Percentiles rank a stretch among this genome's conserved stretches.
Evolutionary conservation across 2,113 vertebrate species (phyloP).

Genomic region (Rhizomys pruinosus): DNA sequence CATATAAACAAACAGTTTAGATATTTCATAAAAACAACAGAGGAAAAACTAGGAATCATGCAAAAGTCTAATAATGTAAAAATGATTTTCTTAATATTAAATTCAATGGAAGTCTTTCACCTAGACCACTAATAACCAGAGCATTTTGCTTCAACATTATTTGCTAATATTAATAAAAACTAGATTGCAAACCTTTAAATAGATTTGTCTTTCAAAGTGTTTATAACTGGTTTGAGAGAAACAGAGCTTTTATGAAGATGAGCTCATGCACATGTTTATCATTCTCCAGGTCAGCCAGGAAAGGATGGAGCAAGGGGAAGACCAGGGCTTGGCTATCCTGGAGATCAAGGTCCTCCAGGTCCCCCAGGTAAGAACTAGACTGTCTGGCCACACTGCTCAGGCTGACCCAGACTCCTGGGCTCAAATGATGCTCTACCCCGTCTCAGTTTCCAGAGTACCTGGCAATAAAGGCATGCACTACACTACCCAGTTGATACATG

Average conservation of each 20-base stretch:
- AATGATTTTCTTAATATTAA: constrained; percentile 40
- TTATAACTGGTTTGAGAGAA: constrained; percentile 36
- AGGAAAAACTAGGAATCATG: neutral
- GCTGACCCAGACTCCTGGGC: too few relatives aligned
- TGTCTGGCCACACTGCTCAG: neutral
- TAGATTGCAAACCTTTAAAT: neutral
- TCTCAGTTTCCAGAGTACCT: neutral
- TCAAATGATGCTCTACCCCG: too few relatives aligned
- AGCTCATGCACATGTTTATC: constrained; percentile 24
- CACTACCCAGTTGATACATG: neutral
- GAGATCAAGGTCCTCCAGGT: constrained; percentile 92
- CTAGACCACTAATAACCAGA: neutral
- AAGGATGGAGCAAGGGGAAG: constrained; percentile 92
- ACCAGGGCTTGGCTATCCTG: constrained; percentile 89
- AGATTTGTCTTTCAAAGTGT: neutral
- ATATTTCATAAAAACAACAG: constrained; percentile 23
- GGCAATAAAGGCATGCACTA: neutral
- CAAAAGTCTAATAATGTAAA: neutral
- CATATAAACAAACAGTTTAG: neutral
- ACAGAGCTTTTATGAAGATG: neutral
- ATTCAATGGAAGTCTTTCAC: neutral
- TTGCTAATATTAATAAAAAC: neutral
- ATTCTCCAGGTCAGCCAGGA: constrained; percentile 91
- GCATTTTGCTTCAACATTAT: neutral
- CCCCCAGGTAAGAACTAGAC: constrained; percentile 89